Percentiles rank a stretch among this genome's conserved stretches.
Conservation (phyloP, 2,113 vertebrate genomes). For the Cochlearius cochlearius region DNA sequence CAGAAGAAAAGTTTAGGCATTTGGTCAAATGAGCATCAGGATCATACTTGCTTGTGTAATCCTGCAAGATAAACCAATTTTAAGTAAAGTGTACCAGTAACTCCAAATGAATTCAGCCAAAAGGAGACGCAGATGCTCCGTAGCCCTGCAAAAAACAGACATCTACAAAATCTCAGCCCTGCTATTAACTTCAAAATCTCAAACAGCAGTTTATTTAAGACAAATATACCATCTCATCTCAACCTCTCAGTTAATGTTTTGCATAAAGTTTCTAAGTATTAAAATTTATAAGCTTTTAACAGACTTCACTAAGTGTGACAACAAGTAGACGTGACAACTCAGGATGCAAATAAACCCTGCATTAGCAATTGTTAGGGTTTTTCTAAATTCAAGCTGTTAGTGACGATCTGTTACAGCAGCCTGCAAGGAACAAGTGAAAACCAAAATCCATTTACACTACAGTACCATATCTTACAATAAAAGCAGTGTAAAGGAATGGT, state of each 20-base stretch:
- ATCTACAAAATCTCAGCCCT: neutral
- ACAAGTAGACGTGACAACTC: neutral
- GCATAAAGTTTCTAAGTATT: neutral
- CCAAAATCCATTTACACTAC: neutral
- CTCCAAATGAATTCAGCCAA: neutral
- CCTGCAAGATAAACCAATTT: slow-evolving; percentile 65
- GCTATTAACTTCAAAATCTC: neutral
- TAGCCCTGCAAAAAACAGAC: neutral
- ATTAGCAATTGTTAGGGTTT: neutral
- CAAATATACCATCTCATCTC: neutral
- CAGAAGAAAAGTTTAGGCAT: slow-evolving; percentile 83
- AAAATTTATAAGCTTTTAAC: neutral
- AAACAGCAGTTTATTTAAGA: neutral
- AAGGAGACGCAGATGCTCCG: neutral
- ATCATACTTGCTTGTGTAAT: slow-evolving; percentile 78
- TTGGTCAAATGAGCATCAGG: slow-evolving; percentile 80
- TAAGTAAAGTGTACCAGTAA: neutral
- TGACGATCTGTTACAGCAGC: neutral
- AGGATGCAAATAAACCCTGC: neutral
- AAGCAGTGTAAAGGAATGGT: neutral
- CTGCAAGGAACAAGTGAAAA: neutral
- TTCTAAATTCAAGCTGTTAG: neutral
- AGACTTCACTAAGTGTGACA: neutral
- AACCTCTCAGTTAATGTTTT: neutral
- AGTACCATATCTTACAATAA: neutral